Conservation (phyloP, 1,140 invertebrate species). For the Cotesia vestalis region DNA sequence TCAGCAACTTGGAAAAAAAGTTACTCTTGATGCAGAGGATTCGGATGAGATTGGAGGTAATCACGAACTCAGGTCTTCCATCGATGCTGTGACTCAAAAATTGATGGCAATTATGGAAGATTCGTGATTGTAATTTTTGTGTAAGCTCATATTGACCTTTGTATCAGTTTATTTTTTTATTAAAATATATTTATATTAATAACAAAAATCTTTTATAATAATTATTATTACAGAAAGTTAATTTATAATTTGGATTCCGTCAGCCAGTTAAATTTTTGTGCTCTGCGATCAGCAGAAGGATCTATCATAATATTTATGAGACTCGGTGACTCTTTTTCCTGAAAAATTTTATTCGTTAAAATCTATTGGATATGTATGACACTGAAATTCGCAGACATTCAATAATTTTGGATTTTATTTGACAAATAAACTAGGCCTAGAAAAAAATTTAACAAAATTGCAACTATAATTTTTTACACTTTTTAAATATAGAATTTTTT, state of each 20-base stretch:
- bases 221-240: not conserved
- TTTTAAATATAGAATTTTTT: no score
- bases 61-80: constrained; percentile 14
- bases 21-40: constrained; percentile 19
- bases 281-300: constrained; percentile 87
- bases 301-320: constrained; percentile 93
- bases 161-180: no score
- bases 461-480: no score
- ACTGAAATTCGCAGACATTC: no score
- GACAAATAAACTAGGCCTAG: no score
- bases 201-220: not conserved
- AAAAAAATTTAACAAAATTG: no score
- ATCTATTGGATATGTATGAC: not conserved
- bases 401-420: no score
- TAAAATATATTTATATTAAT: constrained; percentile 12
- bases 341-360: constrained; percentile 34
- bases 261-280: constrained; percentile 90
- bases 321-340: constrained; percentile 76
- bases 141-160: not conserved
- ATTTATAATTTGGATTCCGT: constrained; percentile 79
- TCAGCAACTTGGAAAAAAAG: constrained; percentile 37
- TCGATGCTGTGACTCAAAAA: constrained; percentile 24
- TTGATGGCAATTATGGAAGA: constrained; percentile 4
- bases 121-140: not conserved
- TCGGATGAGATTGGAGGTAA: not conserved